phyloP scores from a whole-genome alignment of 2,113 vertebrate species.

The Malurus melanocephalus region DNA sequence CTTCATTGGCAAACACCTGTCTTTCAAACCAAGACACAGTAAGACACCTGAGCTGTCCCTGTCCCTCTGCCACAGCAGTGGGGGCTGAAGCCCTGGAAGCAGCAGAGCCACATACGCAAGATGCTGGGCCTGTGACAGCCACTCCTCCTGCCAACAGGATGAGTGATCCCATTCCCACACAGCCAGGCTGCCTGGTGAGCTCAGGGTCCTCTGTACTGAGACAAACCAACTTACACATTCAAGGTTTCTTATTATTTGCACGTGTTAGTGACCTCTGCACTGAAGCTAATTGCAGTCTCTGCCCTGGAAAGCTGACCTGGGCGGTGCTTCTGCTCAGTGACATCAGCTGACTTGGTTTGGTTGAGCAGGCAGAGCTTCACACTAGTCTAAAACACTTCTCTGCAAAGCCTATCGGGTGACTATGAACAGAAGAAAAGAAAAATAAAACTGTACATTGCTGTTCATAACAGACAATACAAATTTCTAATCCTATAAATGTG shows the following conservation, averaged over 20 bases:
- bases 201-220: neutral
- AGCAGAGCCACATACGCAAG: neutral
- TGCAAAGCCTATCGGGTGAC: neutral
- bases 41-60: neutral
- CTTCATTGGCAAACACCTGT: too few relatives aligned
- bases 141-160: neutral
- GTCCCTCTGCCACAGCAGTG: fast-evolving
- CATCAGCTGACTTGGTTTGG: neutral
- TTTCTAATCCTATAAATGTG: neutral
- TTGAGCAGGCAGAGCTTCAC: neutral
- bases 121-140: neutral
- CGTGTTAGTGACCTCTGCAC: neutral
- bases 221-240: neutral
- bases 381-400: neutral
- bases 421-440: neutral
- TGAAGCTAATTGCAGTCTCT: neutral
- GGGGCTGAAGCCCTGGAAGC: neutral
- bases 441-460: neutral
- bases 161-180: neutral
- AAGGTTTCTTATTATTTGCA: neutral
- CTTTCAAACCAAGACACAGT: too few relatives aligned
- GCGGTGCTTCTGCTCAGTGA: neutral
- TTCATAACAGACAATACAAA: neutral
- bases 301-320: neutral
- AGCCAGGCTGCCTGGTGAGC: neutral